Base-by-base conservation (phyloP, 1,140 invertebrate species). In the Trypoxylus dichotomus region DNA sequence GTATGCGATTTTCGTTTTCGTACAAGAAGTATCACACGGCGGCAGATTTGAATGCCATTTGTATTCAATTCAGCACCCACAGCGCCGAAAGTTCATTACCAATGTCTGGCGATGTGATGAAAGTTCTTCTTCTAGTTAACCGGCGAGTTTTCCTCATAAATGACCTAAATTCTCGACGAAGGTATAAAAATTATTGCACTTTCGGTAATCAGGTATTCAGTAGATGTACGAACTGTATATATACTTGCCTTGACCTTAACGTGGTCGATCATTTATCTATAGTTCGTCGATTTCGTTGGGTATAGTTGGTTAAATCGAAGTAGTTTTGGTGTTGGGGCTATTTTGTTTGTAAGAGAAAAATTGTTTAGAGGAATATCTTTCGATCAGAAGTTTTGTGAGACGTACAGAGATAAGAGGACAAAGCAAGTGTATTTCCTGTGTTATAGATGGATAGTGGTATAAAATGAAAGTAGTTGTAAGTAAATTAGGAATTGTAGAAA, bases 191-290 rank as follows among this genome's bases (percentile, higher is more conserved):
- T 27, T 68, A 27, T 68, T 68, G 60, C 60, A 29, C 60, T 68
- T 68, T 68, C 60, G 60, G 60, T 68, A 24, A 68, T 68, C 21
- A 68, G 15, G 60, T 68, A 68, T 68, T 68, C 27, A 68, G 60
- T 27, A 68, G 27, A 29, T 68, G 60, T 29, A 11, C 60, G 13
- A 68, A 68, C 8, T 68, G 60, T 29, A 68, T 68, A 68, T 68
- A 68, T 27, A 68, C 21, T 13, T 68, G 60, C 24, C 3, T 13
- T 15, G 60, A 68, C 7, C 60, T 13, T 6, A 13, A 27, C 15
- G 15, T 6, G 27, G 60, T 21, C 11, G 60, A 24, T 68, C 60
- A 68, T 68, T 68, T 68, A 3, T 10, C 15, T n/a, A 19, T 19
- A 54, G 15, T 3, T 5, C 15, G 60, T 27, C 15, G 60, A 68